phyloP scores from a whole-genome alignment of 2,113 vertebrate genomes.

The Crotalus viridis region DNA sequence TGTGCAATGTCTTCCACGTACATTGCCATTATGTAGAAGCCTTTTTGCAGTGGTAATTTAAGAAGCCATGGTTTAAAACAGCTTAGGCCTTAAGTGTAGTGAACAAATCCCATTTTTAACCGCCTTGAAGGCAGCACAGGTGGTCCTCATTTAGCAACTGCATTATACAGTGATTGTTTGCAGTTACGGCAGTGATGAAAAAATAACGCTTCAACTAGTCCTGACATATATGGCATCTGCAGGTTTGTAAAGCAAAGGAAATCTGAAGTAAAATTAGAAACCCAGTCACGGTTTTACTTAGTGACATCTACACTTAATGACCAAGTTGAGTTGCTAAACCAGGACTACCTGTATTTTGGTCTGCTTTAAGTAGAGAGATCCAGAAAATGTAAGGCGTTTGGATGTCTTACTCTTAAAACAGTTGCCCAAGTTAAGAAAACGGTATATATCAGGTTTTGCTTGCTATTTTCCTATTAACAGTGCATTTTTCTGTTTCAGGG shows the following conservation, averaged over 20 bases:
- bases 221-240: neutral
- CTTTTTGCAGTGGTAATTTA: neutral
- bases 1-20: too few relatives aligned
- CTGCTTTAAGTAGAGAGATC: neutral
- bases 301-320: neutral
- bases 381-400: neutral
- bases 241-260: neutral
- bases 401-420: neutral
- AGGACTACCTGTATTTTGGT: neutral
- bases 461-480: constrained; percentile 17
- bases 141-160: neutral
- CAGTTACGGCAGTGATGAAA: neutral
- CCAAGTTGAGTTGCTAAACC: neutral
- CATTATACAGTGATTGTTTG: neutral
- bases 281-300: neutral
- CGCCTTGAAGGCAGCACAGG: neutral
- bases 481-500: constrained; percentile 50
- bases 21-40: too few relatives aligned
- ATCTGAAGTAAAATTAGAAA: neutral
- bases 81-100: neutral
- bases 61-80: neutral
- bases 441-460: neutral
- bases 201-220: neutral
- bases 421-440: neutral
- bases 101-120: neutral